Percentiles rank a stretch among this genome's conserved stretches.
These are phyloP conservation scores for Smittia sp. DNA, from an alignment of 2,888 invertebrate genomes.

Conservation along the genomic window DNA sequence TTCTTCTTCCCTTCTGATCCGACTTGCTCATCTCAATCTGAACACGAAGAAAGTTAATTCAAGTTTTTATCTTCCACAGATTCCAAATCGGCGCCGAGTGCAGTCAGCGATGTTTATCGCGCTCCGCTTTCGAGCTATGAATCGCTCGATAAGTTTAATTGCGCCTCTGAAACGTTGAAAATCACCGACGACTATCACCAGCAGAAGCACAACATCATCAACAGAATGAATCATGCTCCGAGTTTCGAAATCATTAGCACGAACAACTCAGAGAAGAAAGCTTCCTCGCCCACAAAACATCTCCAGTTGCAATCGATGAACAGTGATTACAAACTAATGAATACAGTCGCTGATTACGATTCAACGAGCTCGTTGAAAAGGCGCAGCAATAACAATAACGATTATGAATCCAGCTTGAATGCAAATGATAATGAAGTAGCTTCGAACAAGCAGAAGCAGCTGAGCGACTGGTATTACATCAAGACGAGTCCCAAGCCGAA, in stretches of 20 bases:
- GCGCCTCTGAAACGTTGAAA: conserved; percentile 45
- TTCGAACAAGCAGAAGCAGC: conserved; percentile 45
- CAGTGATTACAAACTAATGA: conserved; percentile 22
- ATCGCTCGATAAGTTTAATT: conserved; percentile 46
- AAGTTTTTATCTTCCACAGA: not conserved
- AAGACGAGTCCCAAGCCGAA: conserved; percentile 44
- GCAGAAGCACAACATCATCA: conserved; percentile 29
- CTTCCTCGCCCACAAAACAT: not conserved
- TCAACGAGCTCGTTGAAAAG: not conserved
- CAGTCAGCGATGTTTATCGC: not conserved
- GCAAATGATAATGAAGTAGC: conserved; percentile 42
- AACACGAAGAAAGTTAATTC: too few relatives aligned
- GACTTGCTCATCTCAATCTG: not conserved
- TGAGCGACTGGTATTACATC: conserved; percentile 47
- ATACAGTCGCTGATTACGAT: not conserved
- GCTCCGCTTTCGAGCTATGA: conserved; percentile 45
- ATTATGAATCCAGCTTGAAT: conserved; percentile 6
- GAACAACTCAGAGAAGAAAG: not conserved
- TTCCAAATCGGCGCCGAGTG: not conserved
- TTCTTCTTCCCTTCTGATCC: not conserved
- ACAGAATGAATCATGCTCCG: not conserved
- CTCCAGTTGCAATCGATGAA: not conserved
- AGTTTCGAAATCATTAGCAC: not conserved
- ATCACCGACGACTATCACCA: conserved; percentile 43
- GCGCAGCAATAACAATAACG: not conserved